These are phyloP conservation scores for Coleophora flavipennella DNA, from an alignment of 2,888 invertebrate genomes.

Conservation along the genomic window DNA sequence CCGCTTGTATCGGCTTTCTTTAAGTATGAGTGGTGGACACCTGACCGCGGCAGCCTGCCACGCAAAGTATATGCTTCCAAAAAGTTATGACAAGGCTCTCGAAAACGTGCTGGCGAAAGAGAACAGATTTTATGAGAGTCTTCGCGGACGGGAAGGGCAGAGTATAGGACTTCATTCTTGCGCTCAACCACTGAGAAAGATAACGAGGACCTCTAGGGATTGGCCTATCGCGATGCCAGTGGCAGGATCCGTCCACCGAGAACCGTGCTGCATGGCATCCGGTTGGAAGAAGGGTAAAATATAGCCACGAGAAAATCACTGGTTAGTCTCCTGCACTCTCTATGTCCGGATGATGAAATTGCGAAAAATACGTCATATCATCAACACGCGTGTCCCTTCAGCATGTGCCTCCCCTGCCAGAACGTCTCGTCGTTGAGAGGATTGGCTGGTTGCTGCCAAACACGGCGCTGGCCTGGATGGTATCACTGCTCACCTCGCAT, in stretches of 20 bases:
- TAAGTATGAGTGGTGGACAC: constrained; percentile 14
- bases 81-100: constrained; percentile 11
- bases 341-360: constrained; percentile 25
- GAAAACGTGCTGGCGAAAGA: too few species aligned
- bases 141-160: not conserved
- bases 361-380: constrained; percentile 15
- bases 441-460: constrained; percentile 13
- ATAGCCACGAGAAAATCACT: constrained; percentile 11
- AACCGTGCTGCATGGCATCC: too few species aligned
- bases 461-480: too few species aligned
- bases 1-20: constrained; percentile 2
- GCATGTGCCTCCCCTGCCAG: constrained; percentile 12
- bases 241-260: too few species aligned
- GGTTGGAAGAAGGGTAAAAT: constrained; percentile 7
- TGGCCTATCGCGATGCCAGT: too few species aligned
- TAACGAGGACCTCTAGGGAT: too few species aligned
- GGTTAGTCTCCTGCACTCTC: constrained; percentile 9
- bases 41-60: constrained; percentile 9
- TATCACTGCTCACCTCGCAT: too few species aligned
- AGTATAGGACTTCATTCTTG: too few species aligned
- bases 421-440: not conserved
- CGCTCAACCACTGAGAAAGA: too few species aligned
- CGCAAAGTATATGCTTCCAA: not conserved
- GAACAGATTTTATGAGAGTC: not conserved
- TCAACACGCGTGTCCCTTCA: constrained; percentile 13